Evolutionary conservation across 1,140 invertebrate species (phyloP).

Genomic region (Amphibalanus amphitrite): DNA sequence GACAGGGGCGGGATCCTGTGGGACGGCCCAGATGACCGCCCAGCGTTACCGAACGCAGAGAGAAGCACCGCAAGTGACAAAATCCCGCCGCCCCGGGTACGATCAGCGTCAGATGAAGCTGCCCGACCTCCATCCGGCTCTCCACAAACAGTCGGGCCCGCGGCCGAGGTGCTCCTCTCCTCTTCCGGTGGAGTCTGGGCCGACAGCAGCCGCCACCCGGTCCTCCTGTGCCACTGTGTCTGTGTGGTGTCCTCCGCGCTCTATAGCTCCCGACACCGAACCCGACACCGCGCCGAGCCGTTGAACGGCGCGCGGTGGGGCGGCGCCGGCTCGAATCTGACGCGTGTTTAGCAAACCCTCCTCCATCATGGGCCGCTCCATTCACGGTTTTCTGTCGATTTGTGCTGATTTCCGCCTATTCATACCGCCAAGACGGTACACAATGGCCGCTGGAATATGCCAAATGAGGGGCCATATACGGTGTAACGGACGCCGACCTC

Average conservation of each 20-base stretch:
- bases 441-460: neutral
- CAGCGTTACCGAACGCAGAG: neutral
- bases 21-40: too few relatives aligned
- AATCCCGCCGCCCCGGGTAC: neutral
- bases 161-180: too few relatives aligned
- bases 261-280: neutral
- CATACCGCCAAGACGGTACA: neutral
- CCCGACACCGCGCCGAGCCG: neutral
- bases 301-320: neutral
- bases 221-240: too few relatives aligned
- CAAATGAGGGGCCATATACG: neutral
- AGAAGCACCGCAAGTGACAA: neutral
- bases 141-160: too few relatives aligned
- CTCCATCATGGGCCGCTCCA: neutral
- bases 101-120: too few relatives aligned
- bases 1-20: neutral
- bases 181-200: too few relatives aligned
- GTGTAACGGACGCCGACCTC: too few relatives aligned
- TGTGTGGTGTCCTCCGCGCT: too few relatives aligned
- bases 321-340: neutral
- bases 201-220: too few relatives aligned
- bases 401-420: conserved; percentile 1
- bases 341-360: neutral
- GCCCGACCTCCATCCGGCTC: too few relatives aligned
- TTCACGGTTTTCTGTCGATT: neutral